These are phyloP conservation scores for Polia nebulosa DNA, from an alignment of 2,888 invertebrate species.

Conservation along the genomic window DNA sequence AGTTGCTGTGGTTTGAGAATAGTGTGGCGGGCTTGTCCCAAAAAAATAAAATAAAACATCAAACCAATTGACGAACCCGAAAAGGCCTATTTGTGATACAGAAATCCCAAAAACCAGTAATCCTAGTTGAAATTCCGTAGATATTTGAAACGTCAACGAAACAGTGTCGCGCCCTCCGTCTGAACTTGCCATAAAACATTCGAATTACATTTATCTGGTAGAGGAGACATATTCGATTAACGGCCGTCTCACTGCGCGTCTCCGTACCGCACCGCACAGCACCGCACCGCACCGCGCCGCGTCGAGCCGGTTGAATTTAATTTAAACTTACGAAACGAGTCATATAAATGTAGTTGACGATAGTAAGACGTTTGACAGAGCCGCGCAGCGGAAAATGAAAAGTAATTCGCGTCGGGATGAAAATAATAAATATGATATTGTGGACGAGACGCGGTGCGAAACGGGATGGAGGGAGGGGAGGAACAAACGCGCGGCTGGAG, in stretches of 20 bases:
- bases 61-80: background rate
- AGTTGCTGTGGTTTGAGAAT: too few species aligned
- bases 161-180: background rate
- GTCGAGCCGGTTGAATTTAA: constrained; percentile 40
- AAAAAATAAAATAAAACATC: too few species aligned
- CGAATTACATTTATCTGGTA: constrained; percentile 43
- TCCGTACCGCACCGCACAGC: background rate
- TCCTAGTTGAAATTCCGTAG: constrained; percentile 9
- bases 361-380: constrained; percentile 58
- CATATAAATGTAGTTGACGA: constrained; percentile 59
- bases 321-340: constrained; percentile 50
- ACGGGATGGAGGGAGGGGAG: constrained; percentile 6
- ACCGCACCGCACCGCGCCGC: background rate
- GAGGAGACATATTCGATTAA: constrained; percentile 44
- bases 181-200: constrained; percentile 39
- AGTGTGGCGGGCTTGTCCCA: too few species aligned
- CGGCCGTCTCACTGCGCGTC: background rate
- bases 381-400: constrained; percentile 68
- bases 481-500: constrained; percentile 47
- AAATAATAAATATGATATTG: constrained; percentile 73
- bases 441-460: constrained; percentile 34
- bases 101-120: background rate
- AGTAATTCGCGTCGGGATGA: constrained; percentile 70
- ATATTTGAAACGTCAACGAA: constrained; percentile 5
- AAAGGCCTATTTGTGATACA: background rate